Base-by-base conservation (phyloP, 2,113 vertebrate species). In the Elanoides forficatus region DNA sequence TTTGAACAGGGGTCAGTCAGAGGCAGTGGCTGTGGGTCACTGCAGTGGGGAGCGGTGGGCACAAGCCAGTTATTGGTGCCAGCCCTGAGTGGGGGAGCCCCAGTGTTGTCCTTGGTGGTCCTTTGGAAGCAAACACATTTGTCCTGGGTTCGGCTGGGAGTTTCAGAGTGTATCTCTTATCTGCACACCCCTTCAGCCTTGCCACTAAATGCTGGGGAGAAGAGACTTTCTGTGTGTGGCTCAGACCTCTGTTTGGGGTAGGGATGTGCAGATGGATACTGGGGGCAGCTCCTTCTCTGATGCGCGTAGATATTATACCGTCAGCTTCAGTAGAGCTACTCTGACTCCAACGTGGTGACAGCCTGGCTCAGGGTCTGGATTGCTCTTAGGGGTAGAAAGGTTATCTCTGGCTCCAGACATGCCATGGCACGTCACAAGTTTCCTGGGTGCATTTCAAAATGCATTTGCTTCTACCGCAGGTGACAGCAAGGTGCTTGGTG, bases 401-500 rank as follows among this genome's bases (percentile, higher is more conserved):
- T 68, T 72, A 81, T 68, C 21, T 68, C 62, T 86, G 50, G 10
- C 42, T 92, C 43, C 34, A 85, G 52, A 45, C 5, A 5, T 0
- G 0, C n/a, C 7, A 5, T 48, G 63, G 11, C 34, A 42, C 0
- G 0, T 27, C 18, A 23, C 9, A 7, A 3, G 2, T 76, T 79
- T 87, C 58, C 68, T n/a, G 18, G 43, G 15, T 3, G 2, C 29
- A 22, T 74, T 34, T 67, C 11, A 40, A 86, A 96, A 52, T 6
- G 0, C 4, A 1, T 96, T 90, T 71, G 18, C 60, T 89, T 43
- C 60, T 81, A 10, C 9, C 2, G 3, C 62, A 79, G 52, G 40
- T 9, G 38, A 29, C 71, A 80, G 25, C 32, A 79, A 23, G 22
- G 38, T 55, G 27, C 29, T 68, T 1, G 5, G 36, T 2, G 7